These are phyloP conservation scores for Acomys russatus DNA, from an alignment of 2,797 vertebrate genomes.

Conservation along the genomic window DNA sequence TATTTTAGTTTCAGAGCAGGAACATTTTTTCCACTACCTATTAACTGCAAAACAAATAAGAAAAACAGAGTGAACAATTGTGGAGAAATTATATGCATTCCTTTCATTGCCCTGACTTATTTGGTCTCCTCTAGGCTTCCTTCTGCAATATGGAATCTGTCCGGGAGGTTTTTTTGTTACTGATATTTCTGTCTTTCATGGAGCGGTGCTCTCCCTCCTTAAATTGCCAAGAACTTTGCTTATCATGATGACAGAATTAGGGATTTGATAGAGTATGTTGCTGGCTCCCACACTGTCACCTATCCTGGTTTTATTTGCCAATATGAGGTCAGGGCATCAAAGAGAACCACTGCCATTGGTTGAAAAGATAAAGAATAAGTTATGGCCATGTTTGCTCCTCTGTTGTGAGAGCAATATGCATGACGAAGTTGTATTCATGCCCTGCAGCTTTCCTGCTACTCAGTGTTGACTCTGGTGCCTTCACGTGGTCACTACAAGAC, in stretches of 20 bases:
- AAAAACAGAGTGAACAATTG: not conserved
- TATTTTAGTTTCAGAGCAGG: not conserved
- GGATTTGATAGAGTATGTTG: not conserved
- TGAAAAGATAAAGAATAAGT: not conserved
- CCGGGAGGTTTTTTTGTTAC: not conserved
- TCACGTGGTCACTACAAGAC: not conserved
- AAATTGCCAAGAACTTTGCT: not conserved
- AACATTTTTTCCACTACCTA: not conserved
- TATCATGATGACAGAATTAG: not conserved
- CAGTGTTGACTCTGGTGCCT: not conserved
- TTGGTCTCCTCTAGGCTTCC: not conserved
- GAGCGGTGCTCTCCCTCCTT: not conserved
- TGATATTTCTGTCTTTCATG: not conserved
- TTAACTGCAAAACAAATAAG: not conserved
- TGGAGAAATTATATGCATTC: not conserved
- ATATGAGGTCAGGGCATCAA: not conserved
- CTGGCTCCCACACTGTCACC: not conserved
- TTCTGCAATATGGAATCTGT: not conserved
- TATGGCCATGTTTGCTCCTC: not conserved
- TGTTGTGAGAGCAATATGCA: not conserved
- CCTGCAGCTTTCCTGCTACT: not conserved
- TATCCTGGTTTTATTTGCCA: not conserved
- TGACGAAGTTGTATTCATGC: fast-evolving
- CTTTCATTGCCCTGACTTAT: not conserved
- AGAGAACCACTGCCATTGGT: not conserved